Evolutionary conservation across 2,888 invertebrate genomes (phyloP).

Genomic region (Schizotus pectinicornis): DNA sequence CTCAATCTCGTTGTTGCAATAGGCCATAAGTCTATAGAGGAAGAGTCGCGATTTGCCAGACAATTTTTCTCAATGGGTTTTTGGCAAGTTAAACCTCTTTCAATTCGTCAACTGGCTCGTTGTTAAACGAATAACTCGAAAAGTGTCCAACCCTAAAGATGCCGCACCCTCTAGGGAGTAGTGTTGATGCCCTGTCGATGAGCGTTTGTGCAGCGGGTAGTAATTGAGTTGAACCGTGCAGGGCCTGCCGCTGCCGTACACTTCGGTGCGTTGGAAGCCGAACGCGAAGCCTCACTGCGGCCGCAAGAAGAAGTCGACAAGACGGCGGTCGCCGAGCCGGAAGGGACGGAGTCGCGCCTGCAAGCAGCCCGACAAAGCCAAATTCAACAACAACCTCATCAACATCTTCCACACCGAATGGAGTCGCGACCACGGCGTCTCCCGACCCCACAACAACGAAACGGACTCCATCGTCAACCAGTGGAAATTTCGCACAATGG

Average conservation of each 20-base stretch:
- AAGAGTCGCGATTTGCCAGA: too few relatives aligned
- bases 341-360: constrained; percentile 63
- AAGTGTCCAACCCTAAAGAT: too few relatives aligned
- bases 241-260: constrained; percentile 83
- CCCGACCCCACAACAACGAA: constrained; percentile 43
- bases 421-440: constrained; percentile 54
- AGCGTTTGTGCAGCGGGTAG: neutral
- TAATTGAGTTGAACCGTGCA: constrained; percentile 50
- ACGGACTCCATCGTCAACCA: constrained; percentile 69
- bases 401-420: constrained; percentile 84
- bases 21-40: too few relatives aligned
- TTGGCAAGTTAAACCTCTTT: too few relatives aligned
- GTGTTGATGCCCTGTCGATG: neutral
- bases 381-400: constrained; percentile 84
- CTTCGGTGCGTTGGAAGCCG: constrained; percentile 66
- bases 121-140: too few relatives aligned
- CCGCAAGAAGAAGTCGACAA: constrained; percentile 51
- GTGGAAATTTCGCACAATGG: constrained; percentile 91
- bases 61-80: too few relatives aligned
- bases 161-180: too few relatives aligned
- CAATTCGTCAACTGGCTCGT: too few relatives aligned
- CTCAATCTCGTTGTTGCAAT: too few relatives aligned
- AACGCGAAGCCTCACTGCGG: constrained; percentile 74
- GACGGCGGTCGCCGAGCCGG: constrained; percentile 67
- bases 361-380: constrained; percentile 74